phyloP scores from a whole-genome alignment of 2,113 vertebrate genomes.

The Anhinga anhinga region DNA sequence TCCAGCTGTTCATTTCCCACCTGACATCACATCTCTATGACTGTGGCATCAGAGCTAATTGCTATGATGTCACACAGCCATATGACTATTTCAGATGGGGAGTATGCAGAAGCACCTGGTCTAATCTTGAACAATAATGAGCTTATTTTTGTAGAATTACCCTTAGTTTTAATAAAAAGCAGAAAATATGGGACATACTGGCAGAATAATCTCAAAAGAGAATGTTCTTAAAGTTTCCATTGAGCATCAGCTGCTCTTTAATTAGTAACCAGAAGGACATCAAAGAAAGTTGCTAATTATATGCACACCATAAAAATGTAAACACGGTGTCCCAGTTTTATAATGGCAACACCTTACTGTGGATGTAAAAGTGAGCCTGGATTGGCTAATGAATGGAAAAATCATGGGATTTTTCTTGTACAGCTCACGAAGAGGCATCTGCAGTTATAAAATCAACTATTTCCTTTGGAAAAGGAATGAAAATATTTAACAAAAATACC shows the following conservation, averaged over 20 bases:
- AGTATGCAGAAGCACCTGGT: not conserved
- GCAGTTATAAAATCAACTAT: slow-evolving; percentile 55
- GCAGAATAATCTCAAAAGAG: not conserved
- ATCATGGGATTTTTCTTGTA: slow-evolving; percentile 32
- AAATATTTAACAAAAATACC: slow-evolving; percentile 37
- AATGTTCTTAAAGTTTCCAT: slow-evolving; percentile 2
- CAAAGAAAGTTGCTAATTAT: not conserved
- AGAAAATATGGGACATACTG: not conserved
- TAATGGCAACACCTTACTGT: not conserved
- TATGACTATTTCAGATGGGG: not conserved
- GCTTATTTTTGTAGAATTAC: not conserved
- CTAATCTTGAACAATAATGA: not conserved
- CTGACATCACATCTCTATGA: not conserved
- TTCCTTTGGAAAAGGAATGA: slow-evolving; percentile 47
- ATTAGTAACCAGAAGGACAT: not conserved
- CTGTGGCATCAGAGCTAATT: not conserved
- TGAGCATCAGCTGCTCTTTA: not conserved
- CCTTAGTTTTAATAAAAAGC: not conserved
- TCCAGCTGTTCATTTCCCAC: not conserved
- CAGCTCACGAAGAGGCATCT: slow-evolving; percentile 28
- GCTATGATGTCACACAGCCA: not conserved
- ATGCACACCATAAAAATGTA: not conserved
- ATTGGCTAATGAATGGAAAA: slow-evolving; percentile 37
- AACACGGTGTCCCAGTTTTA: not conserved
- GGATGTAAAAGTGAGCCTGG: not conserved